These are phyloP conservation scores for Pithys albifrons DNA, from an alignment of 2,113 vertebrate species.

Conservation along the genomic window DNA sequence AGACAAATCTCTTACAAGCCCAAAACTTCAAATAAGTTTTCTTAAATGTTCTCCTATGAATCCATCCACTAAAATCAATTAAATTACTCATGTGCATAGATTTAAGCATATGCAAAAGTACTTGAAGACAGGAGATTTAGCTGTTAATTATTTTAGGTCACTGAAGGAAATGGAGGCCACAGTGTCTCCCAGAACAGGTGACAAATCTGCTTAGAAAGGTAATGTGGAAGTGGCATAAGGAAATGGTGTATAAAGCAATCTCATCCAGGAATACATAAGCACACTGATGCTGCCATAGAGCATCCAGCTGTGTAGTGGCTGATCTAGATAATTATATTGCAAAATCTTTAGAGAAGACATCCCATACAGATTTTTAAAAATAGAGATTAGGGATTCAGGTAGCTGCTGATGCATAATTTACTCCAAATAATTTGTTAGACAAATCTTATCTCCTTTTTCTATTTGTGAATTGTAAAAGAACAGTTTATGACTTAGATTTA, in stretches of 20 bases:
- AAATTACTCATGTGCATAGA: neutral
- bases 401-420: constrained; percentile 15
- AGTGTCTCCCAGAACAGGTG: constrained; percentile 30
- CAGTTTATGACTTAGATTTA: constrained; percentile 30
- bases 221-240: constrained; percentile 18
- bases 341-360: constrained; percentile 61
- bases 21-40: neutral
- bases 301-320: constrained; percentile 34
- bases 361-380: constrained; percentile 68
- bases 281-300: neutral
- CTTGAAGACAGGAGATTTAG: constrained; percentile 45
- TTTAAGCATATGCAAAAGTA: constrained; percentile 25
- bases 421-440: constrained; percentile 30
- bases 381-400: neutral
- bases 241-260: neutral
- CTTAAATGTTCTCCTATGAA: neutral
- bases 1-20: neutral
- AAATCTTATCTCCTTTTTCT: constrained; percentile 34
- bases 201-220: constrained; percentile 65
- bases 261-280: constrained; percentile 35
- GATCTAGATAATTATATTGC: constrained; percentile 52
- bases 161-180: constrained; percentile 29
- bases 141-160: constrained; percentile 57
- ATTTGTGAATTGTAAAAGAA: neutral
- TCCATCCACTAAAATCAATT: neutral